phyloP scores from a whole-genome alignment of 2,113 vertebrate genomes.

The Loxodonta africana region DNA sequence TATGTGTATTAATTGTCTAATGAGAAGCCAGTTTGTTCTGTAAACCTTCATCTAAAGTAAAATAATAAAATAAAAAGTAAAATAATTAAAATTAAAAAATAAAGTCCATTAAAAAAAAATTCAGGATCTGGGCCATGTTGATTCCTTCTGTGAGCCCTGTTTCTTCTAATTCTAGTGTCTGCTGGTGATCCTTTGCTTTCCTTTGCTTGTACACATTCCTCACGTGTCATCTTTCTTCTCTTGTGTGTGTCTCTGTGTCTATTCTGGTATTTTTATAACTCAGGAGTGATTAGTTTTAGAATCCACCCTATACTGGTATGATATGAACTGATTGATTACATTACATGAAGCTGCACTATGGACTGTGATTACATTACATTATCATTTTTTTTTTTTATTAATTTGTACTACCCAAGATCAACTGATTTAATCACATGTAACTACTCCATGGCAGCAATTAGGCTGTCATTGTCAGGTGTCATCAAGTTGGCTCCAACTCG shows the following conservation, averaged over 20 bases:
- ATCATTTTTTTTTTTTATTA: neutral
- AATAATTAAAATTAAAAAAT: too few relatives aligned
- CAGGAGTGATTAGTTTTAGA: neutral
- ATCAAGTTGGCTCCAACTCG: neutral
- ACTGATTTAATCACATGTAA: too few relatives aligned
- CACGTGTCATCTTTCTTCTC: neutral
- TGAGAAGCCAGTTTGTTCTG: too few relatives aligned
- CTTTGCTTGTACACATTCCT: neutral
- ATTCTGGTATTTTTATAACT: neutral
- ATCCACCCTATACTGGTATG: neutral
- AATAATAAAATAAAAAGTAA: too few relatives aligned
- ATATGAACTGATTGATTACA: neutral
- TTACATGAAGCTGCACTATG: neutral
- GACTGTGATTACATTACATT: neutral
- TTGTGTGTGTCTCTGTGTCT: neutral
- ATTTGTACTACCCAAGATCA: neutral
- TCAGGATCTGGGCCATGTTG: neutral
- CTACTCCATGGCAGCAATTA: too few relatives aligned
- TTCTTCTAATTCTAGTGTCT: neutral
- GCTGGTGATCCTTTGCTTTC: neutral
- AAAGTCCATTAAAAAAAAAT: neutral
- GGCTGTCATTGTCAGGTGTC: neutral
- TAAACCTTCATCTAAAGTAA: too few relatives aligned
- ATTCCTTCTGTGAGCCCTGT: neutral
- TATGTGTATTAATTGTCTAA: too few relatives aligned